Percentiles rank a stretch among this genome's conserved stretches.
Conservation (phyloP, 2,888 invertebrate genomes). For the Coelopa pilipes region DNA sequence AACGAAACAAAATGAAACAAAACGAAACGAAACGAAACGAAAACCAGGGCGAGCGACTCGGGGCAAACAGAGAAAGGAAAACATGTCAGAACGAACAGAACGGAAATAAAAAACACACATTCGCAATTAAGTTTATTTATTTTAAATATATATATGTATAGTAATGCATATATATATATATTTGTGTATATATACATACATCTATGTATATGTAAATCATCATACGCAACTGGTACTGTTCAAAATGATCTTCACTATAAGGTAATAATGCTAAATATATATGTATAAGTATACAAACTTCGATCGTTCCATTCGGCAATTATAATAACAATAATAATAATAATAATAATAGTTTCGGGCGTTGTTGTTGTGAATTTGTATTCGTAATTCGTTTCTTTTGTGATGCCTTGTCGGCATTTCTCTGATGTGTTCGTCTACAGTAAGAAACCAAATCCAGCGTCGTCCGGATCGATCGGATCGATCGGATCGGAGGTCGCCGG, state of each 20-base stretch:
- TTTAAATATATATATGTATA: conserved; percentile 47
- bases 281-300: conserved; percentile 14
- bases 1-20: background rate
- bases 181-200: background rate
- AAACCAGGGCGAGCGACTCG: background rate
- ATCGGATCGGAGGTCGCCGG: too few relatives aligned
- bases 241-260: background rate
- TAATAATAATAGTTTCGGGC: too few relatives aligned
- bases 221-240: background rate
- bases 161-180: conserved; percentile 35
- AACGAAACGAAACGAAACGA: background rate
- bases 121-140: conserved; percentile 54
- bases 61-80: background rate
- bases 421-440: too few relatives aligned
- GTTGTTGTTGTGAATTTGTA: too few relatives aligned
- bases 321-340: too few relatives aligned
- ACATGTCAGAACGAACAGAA: background rate
- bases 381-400: too few relatives aligned
- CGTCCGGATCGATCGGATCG: too few relatives aligned
- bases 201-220: conserved; percentile 7
- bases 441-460: too few relatives aligned
- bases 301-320: conserved; percentile 22
- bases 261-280: background rate
- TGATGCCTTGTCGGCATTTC: too few relatives aligned
- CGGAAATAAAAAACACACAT: conserved; percentile 45